phyloP scores from a whole-genome alignment of 2,113 vertebrate genomes.

The Reinhardtius hippoglossoides region DNA sequence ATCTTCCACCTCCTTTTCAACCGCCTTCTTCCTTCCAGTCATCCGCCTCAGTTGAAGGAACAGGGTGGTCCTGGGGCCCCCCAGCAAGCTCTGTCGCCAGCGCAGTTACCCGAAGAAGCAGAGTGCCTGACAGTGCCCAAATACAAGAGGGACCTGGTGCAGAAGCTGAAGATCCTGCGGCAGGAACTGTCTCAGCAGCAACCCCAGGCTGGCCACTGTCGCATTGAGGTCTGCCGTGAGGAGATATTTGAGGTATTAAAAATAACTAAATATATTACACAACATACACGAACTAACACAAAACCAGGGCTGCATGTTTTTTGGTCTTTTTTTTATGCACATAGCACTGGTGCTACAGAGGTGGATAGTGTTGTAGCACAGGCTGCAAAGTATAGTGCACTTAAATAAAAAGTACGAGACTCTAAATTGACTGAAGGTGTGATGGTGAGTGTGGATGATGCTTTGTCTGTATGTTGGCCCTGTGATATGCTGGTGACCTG shows the following conservation, averaged over 20 bases:
- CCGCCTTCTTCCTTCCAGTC: conserved; percentile 71
- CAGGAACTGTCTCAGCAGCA: conserved; percentile 96
- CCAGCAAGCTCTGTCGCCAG: conserved; percentile 85
- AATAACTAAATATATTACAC: neutral
- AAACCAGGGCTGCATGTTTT: too few species aligned
- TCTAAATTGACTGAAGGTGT: too few species aligned
- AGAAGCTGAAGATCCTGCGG: conserved; percentile 93
- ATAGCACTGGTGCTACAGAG: too few species aligned
- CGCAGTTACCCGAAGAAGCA: conserved; percentile 90
- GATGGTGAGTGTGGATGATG: too few species aligned
- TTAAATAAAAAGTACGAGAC: too few species aligned
- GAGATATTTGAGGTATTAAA: conserved; percentile 94
- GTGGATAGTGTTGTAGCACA: too few species aligned
- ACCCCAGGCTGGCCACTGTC: conserved; percentile 95
- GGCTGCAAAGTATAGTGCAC: too few species aligned
- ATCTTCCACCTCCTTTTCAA: neutral
- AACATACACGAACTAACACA: neutral
- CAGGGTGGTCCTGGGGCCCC: conserved; percentile 74
- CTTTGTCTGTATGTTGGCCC: too few species aligned
- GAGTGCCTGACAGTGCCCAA: conserved; percentile 94
- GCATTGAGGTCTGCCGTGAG: conserved; percentile 95
- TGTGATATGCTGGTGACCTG: too few species aligned
- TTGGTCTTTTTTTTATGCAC: too few species aligned
- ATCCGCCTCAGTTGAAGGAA: conserved; percentile 90
- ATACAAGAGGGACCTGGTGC: conserved; percentile 95